phyloP scores from a whole-genome alignment of 2,888 invertebrate genomes.

The Pyrocoelia pectoralis region DNA sequence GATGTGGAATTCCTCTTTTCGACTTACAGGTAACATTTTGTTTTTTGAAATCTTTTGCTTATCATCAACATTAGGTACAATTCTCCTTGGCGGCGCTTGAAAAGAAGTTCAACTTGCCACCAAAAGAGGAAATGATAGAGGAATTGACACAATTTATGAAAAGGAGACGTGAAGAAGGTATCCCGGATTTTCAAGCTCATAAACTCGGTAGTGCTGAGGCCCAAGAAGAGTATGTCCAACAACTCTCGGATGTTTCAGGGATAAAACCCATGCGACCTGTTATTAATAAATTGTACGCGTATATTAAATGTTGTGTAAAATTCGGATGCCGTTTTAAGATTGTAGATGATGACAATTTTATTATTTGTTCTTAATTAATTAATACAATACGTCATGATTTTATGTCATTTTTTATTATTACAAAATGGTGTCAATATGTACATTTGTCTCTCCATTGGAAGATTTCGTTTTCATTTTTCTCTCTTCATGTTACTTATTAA shows the following conservation, averaged over 20 bases:
- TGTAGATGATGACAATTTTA: neutral
- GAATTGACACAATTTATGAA: slow-evolving; percentile 67
- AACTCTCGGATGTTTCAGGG: slow-evolving; percentile 5
- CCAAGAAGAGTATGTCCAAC: neutral
- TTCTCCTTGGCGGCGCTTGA: slow-evolving; percentile 69
- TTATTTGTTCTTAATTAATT: too few species aligned
- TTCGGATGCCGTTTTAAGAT: neutral
- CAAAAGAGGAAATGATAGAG: slow-evolving; percentile 69
- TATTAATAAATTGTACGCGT: neutral
- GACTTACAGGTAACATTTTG: slow-evolving; percentile 13
- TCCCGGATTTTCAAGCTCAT: slow-evolving; percentile 5
- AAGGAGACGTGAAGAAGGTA: slow-evolving; percentile 65
- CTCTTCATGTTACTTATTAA: too few species aligned
- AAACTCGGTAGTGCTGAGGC: neutral
- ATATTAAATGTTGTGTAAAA: neutral
- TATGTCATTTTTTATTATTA: too few species aligned
- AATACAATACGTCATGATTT: too few species aligned
- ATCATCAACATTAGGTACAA: slow-evolving; percentile 59
- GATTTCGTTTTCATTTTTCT: too few species aligned
- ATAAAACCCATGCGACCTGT: neutral
- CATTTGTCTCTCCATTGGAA: too few species aligned
- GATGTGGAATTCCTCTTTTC: neutral
- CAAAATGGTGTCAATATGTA: too few species aligned
- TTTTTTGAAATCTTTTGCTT: neutral
- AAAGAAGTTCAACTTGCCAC: slow-evolving; percentile 67